phyloP scores from a whole-genome alignment of 2,888 invertebrate genomes.

The Marasmarcha lunaedactyla region DNA sequence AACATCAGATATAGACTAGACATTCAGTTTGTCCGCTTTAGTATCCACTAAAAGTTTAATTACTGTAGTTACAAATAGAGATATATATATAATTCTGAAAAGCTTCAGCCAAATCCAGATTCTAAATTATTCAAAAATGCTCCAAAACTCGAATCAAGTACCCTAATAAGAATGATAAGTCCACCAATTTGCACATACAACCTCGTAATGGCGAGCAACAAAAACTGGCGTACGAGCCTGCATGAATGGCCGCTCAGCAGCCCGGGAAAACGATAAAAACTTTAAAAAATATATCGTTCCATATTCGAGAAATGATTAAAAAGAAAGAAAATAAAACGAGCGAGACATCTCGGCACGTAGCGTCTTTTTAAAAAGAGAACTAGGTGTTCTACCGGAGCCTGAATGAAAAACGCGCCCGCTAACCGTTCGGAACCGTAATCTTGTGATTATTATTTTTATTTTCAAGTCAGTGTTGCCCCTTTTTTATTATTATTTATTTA shows the following conservation, averaged over 20 bases:
- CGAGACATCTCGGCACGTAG: conserved; percentile 53
- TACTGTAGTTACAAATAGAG: too few relatives aligned
- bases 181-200: conserved; percentile 2
- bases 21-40: too few relatives aligned
- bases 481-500: conserved; percentile 59
- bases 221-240: conserved; percentile 10
- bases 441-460: conserved; percentile 65
- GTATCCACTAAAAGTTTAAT: too few relatives aligned
- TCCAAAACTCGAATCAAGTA: too few relatives aligned
- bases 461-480: conserved; percentile 35
- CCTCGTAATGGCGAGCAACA: neutral
- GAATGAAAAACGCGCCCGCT: conserved; percentile 62
- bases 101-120: too few relatives aligned
- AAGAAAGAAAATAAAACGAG: conserved; percentile 52
- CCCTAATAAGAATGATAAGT: neutral
- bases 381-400: conserved; percentile 51
- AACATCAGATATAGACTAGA: too few relatives aligned
- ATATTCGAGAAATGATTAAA: conserved; percentile 70
- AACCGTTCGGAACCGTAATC: conserved; percentile 55
- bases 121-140: too few relatives aligned
- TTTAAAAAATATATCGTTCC: conserved; percentile 31
- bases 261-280: conserved; percentile 65
- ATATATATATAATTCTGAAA: too few relatives aligned
- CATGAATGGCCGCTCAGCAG: conserved; percentile 44
- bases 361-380: conserved; percentile 61